These are phyloP conservation scores for Nemotelus nigrinus DNA, from an alignment of 2,888 invertebrate genomes.

Conservation along the genomic window DNA sequence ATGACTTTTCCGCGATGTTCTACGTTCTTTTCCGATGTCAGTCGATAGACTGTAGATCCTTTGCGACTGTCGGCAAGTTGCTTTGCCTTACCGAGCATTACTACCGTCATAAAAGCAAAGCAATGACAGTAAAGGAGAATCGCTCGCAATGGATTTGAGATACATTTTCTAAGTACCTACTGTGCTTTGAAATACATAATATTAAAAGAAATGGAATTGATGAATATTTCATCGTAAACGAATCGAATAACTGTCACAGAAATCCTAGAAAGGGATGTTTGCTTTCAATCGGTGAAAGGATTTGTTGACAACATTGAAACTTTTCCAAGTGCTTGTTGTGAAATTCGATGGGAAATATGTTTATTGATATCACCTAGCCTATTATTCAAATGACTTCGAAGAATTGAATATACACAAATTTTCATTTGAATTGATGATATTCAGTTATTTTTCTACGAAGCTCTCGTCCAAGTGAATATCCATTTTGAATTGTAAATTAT, in stretches of 20 bases:
- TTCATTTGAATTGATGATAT: too few species aligned
- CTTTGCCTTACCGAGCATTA: background rate
- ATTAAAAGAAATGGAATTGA: constrained; percentile 27
- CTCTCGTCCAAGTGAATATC: too few species aligned
- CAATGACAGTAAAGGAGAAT: constrained; percentile 25
- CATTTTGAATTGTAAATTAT: too few species aligned
- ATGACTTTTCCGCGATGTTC: constrained; percentile 10
- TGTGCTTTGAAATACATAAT: background rate
- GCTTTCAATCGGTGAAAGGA: background rate
- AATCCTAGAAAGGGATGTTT: background rate
- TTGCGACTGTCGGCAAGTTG: background rate
- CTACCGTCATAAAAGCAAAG: constrained; percentile 2
- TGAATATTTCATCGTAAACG: constrained; percentile 28
- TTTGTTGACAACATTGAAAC: too few species aligned
- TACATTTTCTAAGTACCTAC: constrained; percentile 3
- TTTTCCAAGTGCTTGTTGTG: too few species aligned
- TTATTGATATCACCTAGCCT: too few species aligned
- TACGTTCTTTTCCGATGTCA: background rate
- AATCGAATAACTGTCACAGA: background rate
- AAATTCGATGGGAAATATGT: too few species aligned
- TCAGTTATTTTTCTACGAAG: too few species aligned
- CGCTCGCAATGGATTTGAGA: constrained; percentile 6
- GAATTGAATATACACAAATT: too few species aligned
- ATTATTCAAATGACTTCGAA: too few species aligned
- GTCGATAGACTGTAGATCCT: background rate